Evolutionary conservation across 2,113 vertebrate genomes (phyloP).

Genomic region (Mesitornis unicolor): DNA sequence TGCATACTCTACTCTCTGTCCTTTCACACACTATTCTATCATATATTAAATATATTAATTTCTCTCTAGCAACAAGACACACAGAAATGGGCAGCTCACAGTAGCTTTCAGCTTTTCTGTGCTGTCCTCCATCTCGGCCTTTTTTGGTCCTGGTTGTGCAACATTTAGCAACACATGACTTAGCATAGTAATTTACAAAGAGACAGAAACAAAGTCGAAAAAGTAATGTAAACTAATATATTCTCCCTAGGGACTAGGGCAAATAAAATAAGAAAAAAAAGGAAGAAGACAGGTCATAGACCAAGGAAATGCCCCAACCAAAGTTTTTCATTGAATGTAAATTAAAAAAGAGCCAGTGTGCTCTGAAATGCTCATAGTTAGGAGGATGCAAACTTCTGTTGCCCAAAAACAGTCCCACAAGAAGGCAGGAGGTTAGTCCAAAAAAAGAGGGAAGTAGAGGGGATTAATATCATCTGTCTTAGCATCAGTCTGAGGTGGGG

Average conservation of each 20-base stretch:
- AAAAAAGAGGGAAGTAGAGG: background rate
- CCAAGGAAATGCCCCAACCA: background rate
- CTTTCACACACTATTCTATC: background rate
- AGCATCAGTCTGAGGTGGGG: background rate
- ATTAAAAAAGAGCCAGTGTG: background rate
- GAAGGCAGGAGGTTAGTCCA: background rate
- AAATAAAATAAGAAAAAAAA: background rate
- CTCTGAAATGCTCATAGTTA: background rate
- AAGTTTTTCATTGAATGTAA: background rate
- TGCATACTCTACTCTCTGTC: background rate
- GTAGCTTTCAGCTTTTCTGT: background rate
- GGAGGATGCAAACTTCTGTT: background rate
- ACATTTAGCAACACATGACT: background rate
- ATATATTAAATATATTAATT: background rate
- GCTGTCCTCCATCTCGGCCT: background rate
- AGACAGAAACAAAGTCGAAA: background rate
- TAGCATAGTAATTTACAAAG: background rate
- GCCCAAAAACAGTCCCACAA: accelerated
- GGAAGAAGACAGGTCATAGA: background rate
- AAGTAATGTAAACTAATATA: background rate
- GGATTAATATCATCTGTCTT: background rate
- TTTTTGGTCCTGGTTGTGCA: background rate
- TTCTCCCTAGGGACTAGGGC: background rate
- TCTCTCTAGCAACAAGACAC: background rate
- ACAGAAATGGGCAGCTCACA: background rate